Evolutionary conservation across 2,797 vertebrate species (phyloP), one percentile per base, ranked within the genome.

Genomic region (Ctenopoma multispine): DNA sequence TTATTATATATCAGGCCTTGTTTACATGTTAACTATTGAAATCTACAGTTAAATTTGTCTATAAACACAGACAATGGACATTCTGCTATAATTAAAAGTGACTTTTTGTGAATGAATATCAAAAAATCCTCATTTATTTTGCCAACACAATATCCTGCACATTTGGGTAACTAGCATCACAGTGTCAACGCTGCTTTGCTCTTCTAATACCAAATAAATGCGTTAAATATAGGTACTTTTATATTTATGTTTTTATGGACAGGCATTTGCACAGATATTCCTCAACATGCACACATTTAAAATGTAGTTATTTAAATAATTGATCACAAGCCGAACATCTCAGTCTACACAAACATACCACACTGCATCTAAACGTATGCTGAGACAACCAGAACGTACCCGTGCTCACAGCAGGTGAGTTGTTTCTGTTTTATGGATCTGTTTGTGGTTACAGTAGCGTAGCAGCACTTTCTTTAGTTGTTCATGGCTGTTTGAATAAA

Each of bases 131-230:
- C 14, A 31, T 77, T 79, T 0, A 21, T 78, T 71, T 69, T 85
- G 71, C 79, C 63, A 63, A 80, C 61, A 81, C 20, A 56, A 48
- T 56, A 36, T 66, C 40, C 54, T 62, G 58, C 65, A 64, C 72
- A 76, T 75, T 60, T 64, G 40, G 27, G 59, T 79, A 72, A 83
- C 69, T 63, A 66, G 60, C 77, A 69, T 40, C 34, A 27, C 74
- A 65, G 57, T 82, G 67, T 75, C 71, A 24, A 48, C 63, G 77
- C 84, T 72, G 69, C 48, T 83, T 84, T 84, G 78, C 72, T 86
- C 44, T 74, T 90, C 84, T 92, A 90, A 89, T 85, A 86, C 68
- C 73, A 89, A 93, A 93, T 92, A 91, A 93, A 92, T 77, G 43
- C 66, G 65, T 72, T 86, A 73, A 83, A 77, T 83, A 75, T 81